Percentiles rank a stretch among this genome's conserved stretches.
These are phyloP conservation scores for Rhimphoctona megacephalus DNA, from an alignment of 2,888 invertebrate genomes.

Conservation along the genomic window DNA sequence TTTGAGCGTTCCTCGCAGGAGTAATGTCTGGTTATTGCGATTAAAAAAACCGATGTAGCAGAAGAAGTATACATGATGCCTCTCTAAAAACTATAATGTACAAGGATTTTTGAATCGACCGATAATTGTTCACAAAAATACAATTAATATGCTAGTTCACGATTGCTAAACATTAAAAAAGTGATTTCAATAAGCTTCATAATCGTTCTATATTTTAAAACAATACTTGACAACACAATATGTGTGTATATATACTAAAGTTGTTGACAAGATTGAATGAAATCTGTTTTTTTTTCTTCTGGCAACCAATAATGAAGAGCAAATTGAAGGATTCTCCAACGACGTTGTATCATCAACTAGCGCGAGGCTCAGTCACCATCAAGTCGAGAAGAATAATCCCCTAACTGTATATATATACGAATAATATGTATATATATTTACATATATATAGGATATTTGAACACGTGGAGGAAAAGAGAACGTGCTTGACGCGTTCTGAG, in stretches of 20 bases:
- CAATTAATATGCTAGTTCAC: background rate
- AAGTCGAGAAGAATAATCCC: conserved; percentile 31
- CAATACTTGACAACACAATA: too few relatives aligned
- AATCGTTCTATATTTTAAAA: background rate
- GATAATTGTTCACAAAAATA: background rate
- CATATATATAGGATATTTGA: conserved; percentile 9
- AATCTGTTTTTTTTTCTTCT: background rate
- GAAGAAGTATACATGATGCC: background rate
- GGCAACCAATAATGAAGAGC: background rate
- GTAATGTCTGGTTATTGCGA: background rate
- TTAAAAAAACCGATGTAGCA: background rate
- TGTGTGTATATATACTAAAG: background rate
- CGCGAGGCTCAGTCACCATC: conserved; percentile 31
- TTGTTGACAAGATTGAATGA: background rate
- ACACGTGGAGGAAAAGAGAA: conserved; percentile 63
- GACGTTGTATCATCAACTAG: conserved; percentile 40
- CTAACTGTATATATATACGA: background rate
- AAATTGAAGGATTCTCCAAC: conserved; percentile 32
- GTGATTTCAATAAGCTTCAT: background rate
- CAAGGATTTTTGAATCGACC: background rate
- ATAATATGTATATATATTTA: background rate
- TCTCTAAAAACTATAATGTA: background rate
- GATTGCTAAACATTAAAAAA: background rate
- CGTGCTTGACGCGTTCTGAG: conserved; percentile 69
- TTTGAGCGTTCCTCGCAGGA: background rate